Conservation (phyloP, 1,140 invertebrate species). For the Cherax destructor region DNA sequence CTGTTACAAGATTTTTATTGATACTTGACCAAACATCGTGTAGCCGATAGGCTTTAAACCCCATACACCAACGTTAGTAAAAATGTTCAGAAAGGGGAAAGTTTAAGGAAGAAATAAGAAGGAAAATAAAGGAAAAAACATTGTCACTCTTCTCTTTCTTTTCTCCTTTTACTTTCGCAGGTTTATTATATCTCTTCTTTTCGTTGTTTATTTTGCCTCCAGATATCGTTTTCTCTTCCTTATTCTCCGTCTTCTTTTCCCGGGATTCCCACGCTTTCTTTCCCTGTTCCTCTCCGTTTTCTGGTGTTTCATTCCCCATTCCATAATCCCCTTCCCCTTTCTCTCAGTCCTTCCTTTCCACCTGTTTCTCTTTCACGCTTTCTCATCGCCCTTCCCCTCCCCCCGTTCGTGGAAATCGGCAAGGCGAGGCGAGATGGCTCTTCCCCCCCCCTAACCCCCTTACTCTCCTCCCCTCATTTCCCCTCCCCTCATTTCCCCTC, state of each 20-base stretch:
- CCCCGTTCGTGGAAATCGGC: no score
- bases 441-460: not conserved
- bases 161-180: not conserved
- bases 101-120: no score
- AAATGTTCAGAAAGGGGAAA: no score
- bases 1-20: no score
- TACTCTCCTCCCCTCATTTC: not conserved
- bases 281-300: not conserved
- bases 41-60: no score
- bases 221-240: not conserved
- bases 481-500: not conserved
- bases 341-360: not conserved
- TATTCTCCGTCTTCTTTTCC: not conserved
- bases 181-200: slow-evolving; percentile 5
- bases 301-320: not conserved
- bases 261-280: not conserved
- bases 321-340: not conserved
- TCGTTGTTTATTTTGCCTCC: not conserved
- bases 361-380: not conserved
- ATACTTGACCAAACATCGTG: no score
- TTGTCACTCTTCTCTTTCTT: no score
- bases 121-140: no score
- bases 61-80: no score
- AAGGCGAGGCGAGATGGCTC: no score
- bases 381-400: not conserved